Evolutionary conservation across 2,113 vertebrate genomes (phyloP).

Genomic region (Labeo rohita): DNA sequence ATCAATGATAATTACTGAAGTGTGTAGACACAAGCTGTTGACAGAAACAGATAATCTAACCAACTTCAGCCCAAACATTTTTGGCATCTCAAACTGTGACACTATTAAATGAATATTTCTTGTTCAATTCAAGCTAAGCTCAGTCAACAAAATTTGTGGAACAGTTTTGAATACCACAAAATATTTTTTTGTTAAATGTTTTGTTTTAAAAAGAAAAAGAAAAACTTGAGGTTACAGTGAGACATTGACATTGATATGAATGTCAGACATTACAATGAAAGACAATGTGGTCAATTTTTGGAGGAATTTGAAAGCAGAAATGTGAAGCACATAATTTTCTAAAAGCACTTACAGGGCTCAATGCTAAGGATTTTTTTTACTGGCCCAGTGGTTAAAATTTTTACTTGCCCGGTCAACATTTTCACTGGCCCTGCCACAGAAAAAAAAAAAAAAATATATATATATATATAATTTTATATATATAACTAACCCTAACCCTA

Average conservation of each 20-base stretch:
- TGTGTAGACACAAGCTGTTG: not conserved
- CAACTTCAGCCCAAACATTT: not conserved
- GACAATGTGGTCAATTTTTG: not conserved
- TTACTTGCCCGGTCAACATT: no score
- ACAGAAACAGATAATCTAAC: not conserved
- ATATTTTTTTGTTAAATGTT: not conserved
- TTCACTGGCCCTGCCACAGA: no score
- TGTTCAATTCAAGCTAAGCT: not conserved
- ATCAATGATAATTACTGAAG: conserved; percentile 13
- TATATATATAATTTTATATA: no score
- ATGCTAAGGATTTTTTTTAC: no score
- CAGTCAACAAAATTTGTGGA: not conserved
- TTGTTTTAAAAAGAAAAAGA: not conserved
- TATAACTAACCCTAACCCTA: no score
- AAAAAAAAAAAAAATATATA: no score
- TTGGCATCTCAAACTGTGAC: not conserved
- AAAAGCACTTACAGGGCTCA: not conserved
- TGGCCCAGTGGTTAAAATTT: no score
- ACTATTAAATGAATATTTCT: not conserved
- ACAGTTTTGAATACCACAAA: not conserved
- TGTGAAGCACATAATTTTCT: not conserved
- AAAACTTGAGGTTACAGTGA: not conserved
- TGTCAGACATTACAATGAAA: not conserved
- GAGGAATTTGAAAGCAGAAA: not conserved
- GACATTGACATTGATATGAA: not conserved